phyloP scores from a whole-genome alignment of 2,888 invertebrate genomes.

The Hirtodrosophila duncani region DNA sequence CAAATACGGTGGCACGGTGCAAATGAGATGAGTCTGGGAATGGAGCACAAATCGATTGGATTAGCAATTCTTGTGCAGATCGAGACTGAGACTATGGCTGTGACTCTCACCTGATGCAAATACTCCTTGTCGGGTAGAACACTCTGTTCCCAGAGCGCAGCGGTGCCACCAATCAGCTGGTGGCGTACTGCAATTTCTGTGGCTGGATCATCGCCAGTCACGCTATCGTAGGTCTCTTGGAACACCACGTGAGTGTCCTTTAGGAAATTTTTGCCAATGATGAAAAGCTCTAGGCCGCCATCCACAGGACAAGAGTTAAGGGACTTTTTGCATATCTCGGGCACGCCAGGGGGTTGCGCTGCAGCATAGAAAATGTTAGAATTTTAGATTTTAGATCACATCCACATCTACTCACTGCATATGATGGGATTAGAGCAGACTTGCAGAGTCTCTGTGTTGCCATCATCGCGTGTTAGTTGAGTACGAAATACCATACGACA shows the following conservation, averaged over 20 bases:
- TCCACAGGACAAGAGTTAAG: constrained; percentile 87
- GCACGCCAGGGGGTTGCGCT: constrained; percentile 95
- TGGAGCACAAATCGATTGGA: too few species aligned
- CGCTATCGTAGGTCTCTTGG: constrained; percentile 76
- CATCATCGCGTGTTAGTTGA: constrained; percentile 87
- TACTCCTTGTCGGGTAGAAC: constrained; percentile 93
- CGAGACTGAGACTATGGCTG: not conserved
- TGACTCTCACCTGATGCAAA: constrained; percentile 85
- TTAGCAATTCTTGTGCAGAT: not conserved
- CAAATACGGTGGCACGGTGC: constrained; percentile 89
- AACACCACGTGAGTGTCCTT: constrained; percentile 93
- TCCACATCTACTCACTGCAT: constrained; percentile 86
- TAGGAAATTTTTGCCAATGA: constrained; percentile 93
- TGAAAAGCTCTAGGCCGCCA: constrained; percentile 91
- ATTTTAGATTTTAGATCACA: not conserved
- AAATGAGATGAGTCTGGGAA: constrained; percentile 93
- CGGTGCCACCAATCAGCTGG: constrained; percentile 79
- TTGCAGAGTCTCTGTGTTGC: constrained; percentile 89
- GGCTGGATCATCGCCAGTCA: constrained; percentile 54
- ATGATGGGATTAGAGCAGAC: constrained; percentile 94
- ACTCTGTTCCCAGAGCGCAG: constrained; percentile 85
- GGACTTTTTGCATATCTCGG: constrained; percentile 94
- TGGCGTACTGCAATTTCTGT: constrained; percentile 69
- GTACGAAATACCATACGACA: constrained; percentile 97
- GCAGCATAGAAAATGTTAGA: constrained; percentile 28